These are phyloP conservation scores for Odocoileus hemionus DNA, from an alignment of 2,113 vertebrate species.

Conservation along the genomic window DNA sequence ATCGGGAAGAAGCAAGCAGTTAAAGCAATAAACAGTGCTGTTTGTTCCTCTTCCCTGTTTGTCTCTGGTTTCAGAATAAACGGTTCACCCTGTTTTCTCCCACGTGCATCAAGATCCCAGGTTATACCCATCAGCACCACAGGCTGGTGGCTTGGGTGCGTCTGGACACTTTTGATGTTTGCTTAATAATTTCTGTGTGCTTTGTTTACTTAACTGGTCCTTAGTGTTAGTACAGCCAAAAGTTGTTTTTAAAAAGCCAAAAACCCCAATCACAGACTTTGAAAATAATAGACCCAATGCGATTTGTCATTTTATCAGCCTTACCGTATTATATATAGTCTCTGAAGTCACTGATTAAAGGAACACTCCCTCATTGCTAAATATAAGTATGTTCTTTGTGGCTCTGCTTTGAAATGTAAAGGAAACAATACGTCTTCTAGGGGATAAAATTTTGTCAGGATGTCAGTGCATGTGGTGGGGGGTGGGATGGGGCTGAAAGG, in stretches of 20 bases:
- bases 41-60: slow-evolving; percentile 57
- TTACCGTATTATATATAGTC: not conserved
- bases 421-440: not conserved
- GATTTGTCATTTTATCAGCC: slow-evolving; percentile 1
- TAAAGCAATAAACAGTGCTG: slow-evolving; percentile 47
- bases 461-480: not conserved
- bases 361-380: not conserved
- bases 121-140: slow-evolving; percentile 26
- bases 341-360: not conserved
- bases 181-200: slow-evolving; percentile 34
- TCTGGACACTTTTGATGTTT: slow-evolving; percentile 29
- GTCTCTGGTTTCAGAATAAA: slow-evolving; percentile 57
- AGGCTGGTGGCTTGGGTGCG: not conserved
- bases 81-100: slow-evolving; percentile 52
- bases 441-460: not conserved
- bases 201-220: slow-evolving; percentile 22
- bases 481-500: not conserved
- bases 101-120: slow-evolving; percentile 37
- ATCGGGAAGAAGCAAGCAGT: slow-evolving; percentile 35
- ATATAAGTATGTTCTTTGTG: not conserved
- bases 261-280: not conserved
- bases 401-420: not conserved
- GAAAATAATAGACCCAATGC: not conserved
- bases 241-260: slow-evolving; percentile 18
- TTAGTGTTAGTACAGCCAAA: not conserved